Base-by-base conservation (phyloP, 2,888 invertebrate species). In the Noctuana brunneofusca region DNA sequence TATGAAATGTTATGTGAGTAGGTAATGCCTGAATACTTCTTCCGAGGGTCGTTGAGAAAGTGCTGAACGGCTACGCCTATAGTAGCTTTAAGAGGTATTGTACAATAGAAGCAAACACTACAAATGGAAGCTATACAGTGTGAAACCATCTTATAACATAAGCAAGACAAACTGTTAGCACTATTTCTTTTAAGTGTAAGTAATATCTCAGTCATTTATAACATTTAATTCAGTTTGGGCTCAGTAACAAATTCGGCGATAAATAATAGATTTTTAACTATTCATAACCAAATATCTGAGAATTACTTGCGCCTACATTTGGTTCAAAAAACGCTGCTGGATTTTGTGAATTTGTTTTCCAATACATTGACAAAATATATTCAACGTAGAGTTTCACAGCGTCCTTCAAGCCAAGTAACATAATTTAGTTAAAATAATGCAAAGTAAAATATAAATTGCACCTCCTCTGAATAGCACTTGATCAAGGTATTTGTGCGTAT, bases 151-250 rank as follows among this genome's bases (percentile, higher is more conserved):
- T 49, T 27, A n/a, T n/a, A 63, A 63, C 41, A 56, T 32, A 63
- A 65, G 59, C 65, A 53, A 65, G 46, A 65, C 56, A 59, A 57
- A 63, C 41, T 62, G 63, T 64, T 65, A 65, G 67, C 67, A 66
- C 69, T 68, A 70, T 58, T 58, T 55, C 22, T 30, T 52, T 11
- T 20, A n/a, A 54, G 50, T 49, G 41, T 43, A 56, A 43, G 63
- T 63, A 56, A 63, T 50, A 35, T 63, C 50, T 63, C 56, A 49
- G 41, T 56, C 20, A 32, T 11, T 22, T 16, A 53, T 50, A 6
- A n/a, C 3, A 16, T 9, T 9, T 6, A 3, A 11, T 35, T 35
- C n/a, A 35, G 1, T 35, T 35, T 35, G 35, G 11, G 6, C 27
- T 27, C 4, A 27, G 24, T 8, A 27, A 27, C 27, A 27, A 8